Evolutionary conservation across 2,113 vertebrate genomes (phyloP).

Genomic region (Sebastes schlegelii): DNA sequence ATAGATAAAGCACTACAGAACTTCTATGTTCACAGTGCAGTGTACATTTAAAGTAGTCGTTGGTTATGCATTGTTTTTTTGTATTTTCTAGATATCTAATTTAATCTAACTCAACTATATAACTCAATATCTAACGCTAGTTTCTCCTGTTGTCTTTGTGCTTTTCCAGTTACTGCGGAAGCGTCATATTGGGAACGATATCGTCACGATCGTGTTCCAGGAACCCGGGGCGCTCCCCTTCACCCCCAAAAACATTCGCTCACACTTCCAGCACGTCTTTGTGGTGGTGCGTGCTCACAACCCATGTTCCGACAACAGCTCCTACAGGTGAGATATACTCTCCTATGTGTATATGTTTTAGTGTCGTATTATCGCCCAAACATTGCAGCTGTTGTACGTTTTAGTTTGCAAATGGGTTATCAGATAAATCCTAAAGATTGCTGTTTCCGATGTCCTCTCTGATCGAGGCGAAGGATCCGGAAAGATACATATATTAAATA

Average conservation of each 20-base stretch:
- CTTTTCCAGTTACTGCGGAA: conserved; percentile 91
- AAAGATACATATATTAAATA: not conserved
- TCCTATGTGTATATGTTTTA: not conserved
- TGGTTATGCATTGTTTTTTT: not conserved
- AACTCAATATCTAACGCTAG: not conserved
- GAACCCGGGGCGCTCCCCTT: conserved; percentile 96
- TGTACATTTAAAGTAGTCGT: not conserved
- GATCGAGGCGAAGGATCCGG: not conserved
- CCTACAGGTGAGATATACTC: conserved; percentile 90
- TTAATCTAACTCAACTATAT: not conserved
- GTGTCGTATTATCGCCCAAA: not conserved
- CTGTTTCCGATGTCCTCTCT: not conserved
- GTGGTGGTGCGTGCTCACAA: conserved; percentile 92
- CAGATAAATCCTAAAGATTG: not conserved
- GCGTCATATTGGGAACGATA: conserved; percentile 97
- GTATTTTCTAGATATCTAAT: not conserved
- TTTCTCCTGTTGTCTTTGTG: not conserved
- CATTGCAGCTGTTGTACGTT: not conserved
- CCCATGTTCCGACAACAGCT: conserved; percentile 92
- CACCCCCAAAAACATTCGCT: conserved; percentile 98
- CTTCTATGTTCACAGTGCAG: not conserved
- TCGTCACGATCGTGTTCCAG: conserved; percentile 98
- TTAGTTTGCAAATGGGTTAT: not conserved
- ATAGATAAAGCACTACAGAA: not conserved
- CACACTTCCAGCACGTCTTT: conserved; percentile 98